Evolutionary conservation across 2,888 invertebrate genomes (phyloP).

Genomic region (Esperia sulphurella): DNA sequence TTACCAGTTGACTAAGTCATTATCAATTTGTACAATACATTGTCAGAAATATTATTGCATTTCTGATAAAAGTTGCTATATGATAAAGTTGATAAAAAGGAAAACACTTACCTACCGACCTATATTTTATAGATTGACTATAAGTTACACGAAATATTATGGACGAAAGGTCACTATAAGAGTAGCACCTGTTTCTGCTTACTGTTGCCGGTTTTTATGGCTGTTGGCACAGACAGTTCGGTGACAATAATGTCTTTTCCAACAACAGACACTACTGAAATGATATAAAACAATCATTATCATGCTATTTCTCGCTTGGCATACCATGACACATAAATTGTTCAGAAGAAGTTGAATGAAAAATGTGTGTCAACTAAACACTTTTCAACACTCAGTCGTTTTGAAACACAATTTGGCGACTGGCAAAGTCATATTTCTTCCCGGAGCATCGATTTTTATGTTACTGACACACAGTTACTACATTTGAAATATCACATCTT

Average conservation of each 20-base stretch:
- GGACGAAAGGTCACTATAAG: neutral
- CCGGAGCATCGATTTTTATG: neutral
- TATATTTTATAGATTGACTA: too few species aligned
- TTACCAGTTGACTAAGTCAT: too few species aligned
- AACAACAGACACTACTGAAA: neutral
- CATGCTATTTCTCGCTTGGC: neutral
- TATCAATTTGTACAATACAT: too few species aligned
- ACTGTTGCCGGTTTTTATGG: neutral
- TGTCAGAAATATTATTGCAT: too few species aligned
- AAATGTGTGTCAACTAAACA: neutral
- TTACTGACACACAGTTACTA: neutral
- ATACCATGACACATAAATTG: conserved; percentile 1
- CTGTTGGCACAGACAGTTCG: neutral
- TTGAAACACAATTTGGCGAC: neutral
- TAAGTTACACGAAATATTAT: too few species aligned
- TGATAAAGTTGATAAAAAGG: too few species aligned
- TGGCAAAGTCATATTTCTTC: neutral
- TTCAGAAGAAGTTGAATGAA: neutral
- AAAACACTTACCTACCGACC: too few species aligned
- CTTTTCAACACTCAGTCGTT: neutral
- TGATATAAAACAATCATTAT: neutral
- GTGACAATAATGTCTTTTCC: neutral
- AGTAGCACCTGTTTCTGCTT: neutral
- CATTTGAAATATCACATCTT: neutral
- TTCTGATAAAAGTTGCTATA: too few species aligned